Evolutionary conservation across 1,140 invertebrate species (phyloP).

Genomic region (Papilio polyxenes): DNA sequence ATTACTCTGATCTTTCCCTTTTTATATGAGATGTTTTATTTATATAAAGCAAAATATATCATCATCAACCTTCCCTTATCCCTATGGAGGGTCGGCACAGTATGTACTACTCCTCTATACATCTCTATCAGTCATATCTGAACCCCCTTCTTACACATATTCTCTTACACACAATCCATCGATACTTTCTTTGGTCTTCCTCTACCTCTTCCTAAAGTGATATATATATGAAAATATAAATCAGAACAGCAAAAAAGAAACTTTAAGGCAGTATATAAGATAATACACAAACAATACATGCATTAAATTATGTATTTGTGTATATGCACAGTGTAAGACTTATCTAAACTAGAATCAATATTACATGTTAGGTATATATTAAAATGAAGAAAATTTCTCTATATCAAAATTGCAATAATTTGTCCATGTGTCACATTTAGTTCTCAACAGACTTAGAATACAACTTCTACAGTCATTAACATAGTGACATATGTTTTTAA

Average conservation of each 20-base stretch:
- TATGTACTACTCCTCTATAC: too few relatives aligned
- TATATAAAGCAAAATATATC: not conserved
- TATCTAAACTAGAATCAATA: constrained; percentile 7
- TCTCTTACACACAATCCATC: too few relatives aligned
- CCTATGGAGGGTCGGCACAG: too few relatives aligned
- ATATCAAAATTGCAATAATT: not conserved
- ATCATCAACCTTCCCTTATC: too few relatives aligned
- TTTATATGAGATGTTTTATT: too few relatives aligned
- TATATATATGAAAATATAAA: not conserved
- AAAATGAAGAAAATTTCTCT: not conserved
- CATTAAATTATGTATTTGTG: not conserved
- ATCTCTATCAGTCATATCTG: too few relatives aligned
- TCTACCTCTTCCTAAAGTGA: too few relatives aligned
- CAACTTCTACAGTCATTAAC: too few relatives aligned
- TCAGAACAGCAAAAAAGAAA: not conserved
- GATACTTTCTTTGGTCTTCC: too few relatives aligned
- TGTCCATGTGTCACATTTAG: too few relatives aligned
- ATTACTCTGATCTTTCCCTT: not conserved
- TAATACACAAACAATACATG: not conserved
- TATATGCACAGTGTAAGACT: not conserved
- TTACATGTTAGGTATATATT: not conserved
- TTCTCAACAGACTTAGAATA: not conserved
- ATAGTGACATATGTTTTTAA: not conserved
- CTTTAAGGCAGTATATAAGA: not conserved
- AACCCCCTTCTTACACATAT: too few relatives aligned